Base-by-base conservation (phyloP, 2,797 vertebrate species). In the Aldrovandia affinis region DNA sequence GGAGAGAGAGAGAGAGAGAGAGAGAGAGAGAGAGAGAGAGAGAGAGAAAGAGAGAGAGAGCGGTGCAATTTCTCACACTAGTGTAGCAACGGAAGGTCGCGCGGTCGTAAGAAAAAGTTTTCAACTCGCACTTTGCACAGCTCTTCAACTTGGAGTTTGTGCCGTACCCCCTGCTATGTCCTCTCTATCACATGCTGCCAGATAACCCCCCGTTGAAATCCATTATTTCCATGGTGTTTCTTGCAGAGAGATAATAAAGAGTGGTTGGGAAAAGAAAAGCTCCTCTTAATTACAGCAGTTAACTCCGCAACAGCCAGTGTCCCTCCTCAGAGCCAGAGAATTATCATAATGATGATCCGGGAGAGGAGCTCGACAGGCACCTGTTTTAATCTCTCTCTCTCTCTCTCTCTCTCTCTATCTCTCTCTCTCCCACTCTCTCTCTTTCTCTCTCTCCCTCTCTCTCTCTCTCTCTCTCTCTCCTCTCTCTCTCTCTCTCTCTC, bases 1-100 rank as follows among this genome's bases (percentile, higher is more conserved):
- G 59, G 59, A 73, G 85, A 65, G 39, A 20, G 30, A 61, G 52
- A 57, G 22, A 82, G 55, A 65, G 75, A 80, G 1, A 73, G 79
- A 80, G 75, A 81, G 81, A 50, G 39, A 86, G 30, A 70, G 39
- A 44, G 47, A 14, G 39, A 12, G 8, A 18, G 20, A 50, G 39
- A 87, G 30, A 70, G 52, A 44, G 47, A 8, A 52, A 8, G 6
- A 25, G 18, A 78, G 36, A 8, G 18, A 20, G 39, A 59, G 6
- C 33, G 70, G 28, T 68, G 8, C 30, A 33, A 7, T 83, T 54
- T 36, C 30, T 68, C 63, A 68, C 12, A 20, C 63, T 68, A 15
- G 30, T 33, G 63, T 30, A 25, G 22, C 57, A 61, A 30, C n/a
- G n/a, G n/a, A n/a, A 10, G 68, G 36, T 18, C 36, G 7, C 22